Base-by-base conservation (phyloP, 2,113 vertebrate genomes). In the Semnornis frantzii region DNA sequence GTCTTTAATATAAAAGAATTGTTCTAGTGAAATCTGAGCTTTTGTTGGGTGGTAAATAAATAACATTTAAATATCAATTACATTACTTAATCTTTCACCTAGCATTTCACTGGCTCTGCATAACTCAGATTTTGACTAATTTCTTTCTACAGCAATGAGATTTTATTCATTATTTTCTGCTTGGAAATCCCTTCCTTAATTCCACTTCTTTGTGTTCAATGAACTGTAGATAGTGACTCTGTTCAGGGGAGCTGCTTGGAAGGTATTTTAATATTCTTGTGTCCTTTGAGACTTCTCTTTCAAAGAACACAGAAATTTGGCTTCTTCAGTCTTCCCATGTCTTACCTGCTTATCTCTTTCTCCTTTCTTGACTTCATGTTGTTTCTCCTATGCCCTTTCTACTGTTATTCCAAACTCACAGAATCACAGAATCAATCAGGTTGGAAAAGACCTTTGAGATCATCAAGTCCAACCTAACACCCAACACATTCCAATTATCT, bases 1-100 rank as follows among this genome's bases (percentile, higher is more conserved):
- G 50, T 73, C 82, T 92, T 87, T 85, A 92, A 90, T 82, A 81
- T 12, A 90, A 81, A 91, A 71, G 74, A 89, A 79, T 63, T 84
- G 37, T 76, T 77, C 70, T 69, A 76, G n/a, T 88, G 42, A 74
- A 93, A 27, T 46, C 30, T 91, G n/a, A 18, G 24, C 2, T 88
- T 90, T 91, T 86, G 68, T 71, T 82, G 50, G 0, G 2, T 86
- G 90, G 18, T 48, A 87, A 94, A 82, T 90, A 92, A 94, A 90
- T 72, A 87, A 25, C 30, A 72, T 64, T 85, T 83, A 91, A 89
- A 75, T 85, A 89, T 42, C 34, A 81, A 52, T 91, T 94, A 63
- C 10, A 10, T 16, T 0, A 78, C 78, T 82, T 94, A 93, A 89
- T 84, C 82, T 92, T 91, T 80, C 10, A 9, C 16, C 13, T 3